Conservation (phyloP, 2,113 vertebrate species). For the Callocephalon fimbriatum region DNA sequence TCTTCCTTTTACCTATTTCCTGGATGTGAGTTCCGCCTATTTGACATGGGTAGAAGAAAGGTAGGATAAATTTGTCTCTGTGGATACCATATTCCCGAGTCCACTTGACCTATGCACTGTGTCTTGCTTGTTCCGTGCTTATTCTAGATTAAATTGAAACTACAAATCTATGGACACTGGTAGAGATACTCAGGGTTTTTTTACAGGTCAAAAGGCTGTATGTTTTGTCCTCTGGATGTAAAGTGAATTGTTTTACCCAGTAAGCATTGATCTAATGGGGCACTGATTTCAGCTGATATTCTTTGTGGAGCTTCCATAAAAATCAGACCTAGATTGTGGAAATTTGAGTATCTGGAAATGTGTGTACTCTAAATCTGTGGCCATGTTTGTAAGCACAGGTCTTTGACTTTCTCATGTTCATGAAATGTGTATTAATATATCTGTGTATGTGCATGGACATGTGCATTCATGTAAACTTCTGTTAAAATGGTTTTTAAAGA, state of each 20-base stretch:
- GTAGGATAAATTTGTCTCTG: slow-evolving; percentile 49
- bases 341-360: not conserved
- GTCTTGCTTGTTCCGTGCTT: slow-evolving; percentile 11
- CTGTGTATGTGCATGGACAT: not conserved
- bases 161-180: not conserved
- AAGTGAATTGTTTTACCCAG: not conserved
- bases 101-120: not conserved
- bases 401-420: not conserved
- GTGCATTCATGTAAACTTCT: not conserved
- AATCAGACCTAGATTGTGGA: not conserved
- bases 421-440: not conserved
- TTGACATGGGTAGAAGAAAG: slow-evolving; percentile 55
- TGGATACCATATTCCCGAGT: slow-evolving; percentile 9
- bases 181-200: not conserved
- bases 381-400: not conserved
- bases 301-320: not conserved
- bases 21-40: slow-evolving; percentile 40
- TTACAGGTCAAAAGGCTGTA: not conserved
- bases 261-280: not conserved
- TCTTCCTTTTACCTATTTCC: slow-evolving; percentile 55
- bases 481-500: not conserved
- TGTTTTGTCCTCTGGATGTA: not conserved
- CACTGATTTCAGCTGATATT: not conserved
- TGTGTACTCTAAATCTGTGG: not conserved
- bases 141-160: not conserved